Percentiles rank a stretch among this genome's conserved stretches.
These are phyloP conservation scores for Balanococcus diminutus DNA, from an alignment of 2,888 invertebrate genomes.

Conservation along the genomic window DNA sequence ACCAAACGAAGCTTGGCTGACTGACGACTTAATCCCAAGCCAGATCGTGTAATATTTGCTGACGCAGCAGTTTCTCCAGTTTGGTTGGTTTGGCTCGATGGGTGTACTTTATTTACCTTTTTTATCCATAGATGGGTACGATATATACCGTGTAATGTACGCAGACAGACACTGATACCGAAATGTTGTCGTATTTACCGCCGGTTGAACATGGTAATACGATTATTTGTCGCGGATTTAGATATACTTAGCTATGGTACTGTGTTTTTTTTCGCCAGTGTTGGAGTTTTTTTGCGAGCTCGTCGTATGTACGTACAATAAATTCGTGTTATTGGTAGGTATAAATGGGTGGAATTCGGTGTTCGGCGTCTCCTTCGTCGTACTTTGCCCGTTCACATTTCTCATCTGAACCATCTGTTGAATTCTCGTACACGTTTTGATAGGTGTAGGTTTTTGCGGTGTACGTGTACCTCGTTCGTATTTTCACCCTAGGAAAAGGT, in stretches of 20 bases:
- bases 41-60: neutral
- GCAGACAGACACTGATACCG: neutral
- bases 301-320: neutral
- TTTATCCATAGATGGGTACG: no score
- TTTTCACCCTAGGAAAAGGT: neutral
- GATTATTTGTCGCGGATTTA: neutral
- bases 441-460: neutral
- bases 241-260: no score
- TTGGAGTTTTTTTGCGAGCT: neutral
- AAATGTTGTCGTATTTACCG: neutral
- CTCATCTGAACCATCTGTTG: constrained; percentile 2
- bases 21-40: neutral
- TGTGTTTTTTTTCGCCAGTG: neutral
- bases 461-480: no score
- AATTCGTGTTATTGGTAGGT: neutral
- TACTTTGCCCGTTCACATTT: neutral
- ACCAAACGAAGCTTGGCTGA: neutral
- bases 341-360: no score
- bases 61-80: neutral
- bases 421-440: neutral
- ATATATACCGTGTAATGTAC: neutral
- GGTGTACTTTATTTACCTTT: neutral
- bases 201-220: constrained; percentile 1
- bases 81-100: neutral
- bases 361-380: neutral